These are phyloP conservation scores for Trichopoda pennipes DNA, from an alignment of 2,888 invertebrate species.

Conservation along the genomic window DNA sequence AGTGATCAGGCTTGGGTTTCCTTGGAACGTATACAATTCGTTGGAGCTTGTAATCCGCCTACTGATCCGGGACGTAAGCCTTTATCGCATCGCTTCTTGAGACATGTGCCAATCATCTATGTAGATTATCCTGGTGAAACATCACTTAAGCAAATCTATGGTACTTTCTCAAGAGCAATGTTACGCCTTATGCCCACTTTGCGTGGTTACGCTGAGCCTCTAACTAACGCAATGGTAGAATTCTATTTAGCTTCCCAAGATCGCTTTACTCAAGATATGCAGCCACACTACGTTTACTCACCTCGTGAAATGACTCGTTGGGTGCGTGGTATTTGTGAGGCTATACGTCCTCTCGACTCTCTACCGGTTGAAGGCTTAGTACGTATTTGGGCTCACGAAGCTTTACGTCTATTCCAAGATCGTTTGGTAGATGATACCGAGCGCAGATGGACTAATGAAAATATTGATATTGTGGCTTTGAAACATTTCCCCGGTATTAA, in stretches of 20 bases:
- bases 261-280: conserved; percentile 99
- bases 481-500: conserved; percentile 97
- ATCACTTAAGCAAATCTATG: conserved; percentile 98
- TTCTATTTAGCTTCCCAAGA: conserved; percentile 98
- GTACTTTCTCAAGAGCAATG: conserved; percentile 99
- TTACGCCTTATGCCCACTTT: conserved; percentile 94
- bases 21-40: conserved; percentile 98
- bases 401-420: conserved; percentile 96
- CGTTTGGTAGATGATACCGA: conserved; percentile 96
- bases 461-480: conserved; percentile 94
- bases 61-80: conserved; percentile 99
- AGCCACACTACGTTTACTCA: conserved; percentile 99
- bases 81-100: conserved; percentile 90
- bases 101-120: conserved; percentile 99
- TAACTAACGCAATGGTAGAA: conserved; percentile 99
- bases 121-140: conserved; percentile 99
- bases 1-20: conserved; percentile 98
- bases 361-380: conserved; percentile 96
- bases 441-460: conserved; percentile 98
- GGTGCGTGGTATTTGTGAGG: conserved; percentile 99
- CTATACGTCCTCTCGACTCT: conserved; percentile 96
- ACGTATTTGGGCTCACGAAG: conserved; percentile 99
- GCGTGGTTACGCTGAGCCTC: conserved; percentile 95
- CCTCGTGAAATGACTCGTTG: conserved; percentile 99
- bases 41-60: conserved; percentile 99